phyloP scores from a whole-genome alignment of 2,113 vertebrate species.

The Columbina picui region DNA sequence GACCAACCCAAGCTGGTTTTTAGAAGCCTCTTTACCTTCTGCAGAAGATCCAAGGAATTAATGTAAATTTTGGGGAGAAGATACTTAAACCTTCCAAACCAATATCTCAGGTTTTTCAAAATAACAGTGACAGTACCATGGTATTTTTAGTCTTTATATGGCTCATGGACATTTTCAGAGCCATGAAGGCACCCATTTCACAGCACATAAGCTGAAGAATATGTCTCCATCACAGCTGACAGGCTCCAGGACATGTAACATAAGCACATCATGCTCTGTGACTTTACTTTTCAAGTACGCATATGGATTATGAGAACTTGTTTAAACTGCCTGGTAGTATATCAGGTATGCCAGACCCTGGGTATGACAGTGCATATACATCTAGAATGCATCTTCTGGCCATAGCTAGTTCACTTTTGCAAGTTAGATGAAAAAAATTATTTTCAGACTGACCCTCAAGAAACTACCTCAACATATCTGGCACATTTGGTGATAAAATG shows the following conservation, averaged over 20 bases:
- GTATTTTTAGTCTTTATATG: neutral
- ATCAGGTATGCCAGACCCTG: neutral
- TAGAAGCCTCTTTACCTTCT: neutral
- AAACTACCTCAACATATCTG: neutral
- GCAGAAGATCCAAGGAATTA: neutral
- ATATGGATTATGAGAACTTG: neutral
- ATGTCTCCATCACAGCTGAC: neutral
- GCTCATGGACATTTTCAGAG: neutral
- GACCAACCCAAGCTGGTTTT: neutral
- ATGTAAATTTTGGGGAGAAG: neutral
- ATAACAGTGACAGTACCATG: neutral
- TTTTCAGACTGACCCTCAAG: neutral
- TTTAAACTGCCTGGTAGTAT: neutral
- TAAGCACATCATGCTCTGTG: neutral
- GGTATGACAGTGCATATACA: neutral
- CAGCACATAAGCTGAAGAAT: neutral
- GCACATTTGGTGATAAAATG: neutral
- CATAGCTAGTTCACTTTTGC: neutral
- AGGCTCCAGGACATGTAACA: neutral
- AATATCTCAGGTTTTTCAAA: neutral
- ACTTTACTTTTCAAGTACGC: neutral
- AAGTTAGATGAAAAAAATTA: neutral
- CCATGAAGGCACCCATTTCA: neutral
- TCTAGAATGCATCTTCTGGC: neutral
- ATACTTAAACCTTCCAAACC: neutral